Percentiles rank a stretch among this genome's conserved stretches.
Conservation (phyloP, 2,113 vertebrate genomes). For the Osmerus mordax region DNA sequence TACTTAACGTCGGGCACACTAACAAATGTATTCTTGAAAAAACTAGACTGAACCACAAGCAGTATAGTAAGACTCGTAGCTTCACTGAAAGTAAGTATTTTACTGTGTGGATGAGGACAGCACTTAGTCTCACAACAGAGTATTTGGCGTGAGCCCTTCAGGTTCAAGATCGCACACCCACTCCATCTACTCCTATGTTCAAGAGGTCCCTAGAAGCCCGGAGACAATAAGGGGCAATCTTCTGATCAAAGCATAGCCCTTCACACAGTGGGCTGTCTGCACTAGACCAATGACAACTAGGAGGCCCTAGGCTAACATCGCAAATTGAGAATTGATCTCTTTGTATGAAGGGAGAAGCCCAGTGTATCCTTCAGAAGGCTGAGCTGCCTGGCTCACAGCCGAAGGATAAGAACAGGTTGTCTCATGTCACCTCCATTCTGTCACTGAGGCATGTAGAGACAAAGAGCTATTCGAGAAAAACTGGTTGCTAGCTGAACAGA, state of each 20-base stretch:
- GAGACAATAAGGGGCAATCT: constrained; percentile 28
- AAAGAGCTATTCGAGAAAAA: too few species aligned
- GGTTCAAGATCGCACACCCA: constrained; percentile 35
- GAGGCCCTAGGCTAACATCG: constrained; percentile 13
- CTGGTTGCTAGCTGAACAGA: too few species aligned
- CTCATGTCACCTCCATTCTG: too few species aligned
- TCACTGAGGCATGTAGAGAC: too few species aligned
- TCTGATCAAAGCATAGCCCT: constrained; percentile 37
- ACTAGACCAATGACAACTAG: constrained; percentile 27
- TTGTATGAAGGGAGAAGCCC: background rate
- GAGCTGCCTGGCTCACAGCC: background rate
- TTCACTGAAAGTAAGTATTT: background rate
- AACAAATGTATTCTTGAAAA: background rate
- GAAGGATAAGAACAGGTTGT: background rate
- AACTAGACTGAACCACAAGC: background rate
- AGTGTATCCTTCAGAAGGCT: background rate
- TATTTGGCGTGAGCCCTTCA: constrained; percentile 33
- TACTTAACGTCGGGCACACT: too few species aligned
- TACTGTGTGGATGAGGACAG: constrained; percentile 21
- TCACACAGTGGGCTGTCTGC: constrained; percentile 33
- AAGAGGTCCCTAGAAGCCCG: constrained; percentile 40
- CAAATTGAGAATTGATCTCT: constrained; percentile 12
- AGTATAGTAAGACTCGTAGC: too few species aligned
- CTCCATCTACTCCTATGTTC: constrained; percentile 34
- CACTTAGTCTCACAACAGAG: constrained; percentile 35